Evolutionary conservation across 2,888 invertebrate species (phyloP).

Genomic region (Sphecodes monilicornis): DNA sequence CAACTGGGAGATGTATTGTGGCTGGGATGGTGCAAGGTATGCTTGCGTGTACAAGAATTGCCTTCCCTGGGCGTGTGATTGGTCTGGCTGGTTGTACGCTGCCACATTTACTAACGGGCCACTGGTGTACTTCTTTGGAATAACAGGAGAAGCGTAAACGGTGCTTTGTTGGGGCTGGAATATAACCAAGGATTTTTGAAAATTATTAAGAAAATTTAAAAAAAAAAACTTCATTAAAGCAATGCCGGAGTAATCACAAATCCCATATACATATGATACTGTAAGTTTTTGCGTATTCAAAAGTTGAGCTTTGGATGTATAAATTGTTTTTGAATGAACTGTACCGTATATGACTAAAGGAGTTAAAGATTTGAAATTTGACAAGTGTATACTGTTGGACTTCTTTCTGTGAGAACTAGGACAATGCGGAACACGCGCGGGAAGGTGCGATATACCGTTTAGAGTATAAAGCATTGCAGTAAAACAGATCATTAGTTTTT

Average conservation of each 20-base stretch:
- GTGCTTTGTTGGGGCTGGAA: conserved; percentile 50
- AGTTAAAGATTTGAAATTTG: background rate
- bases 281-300: background rate
- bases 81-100: conserved; percentile 59
- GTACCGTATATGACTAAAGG: background rate
- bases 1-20: conserved; percentile 76
- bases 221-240: no score
- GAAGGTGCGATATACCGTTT: background rate
- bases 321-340: background rate
- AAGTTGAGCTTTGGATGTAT: no score
- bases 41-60: conserved; percentile 67
- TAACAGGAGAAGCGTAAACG: conserved; percentile 31
- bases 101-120: conserved; percentile 33
- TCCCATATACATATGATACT: no score
- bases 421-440: background rate
- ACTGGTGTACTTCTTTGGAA: conserved; percentile 48
- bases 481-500: background rate
- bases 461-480: background rate
- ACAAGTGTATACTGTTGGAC: background rate
- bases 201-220: no score
- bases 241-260: no score
- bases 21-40: conserved; percentile 58
- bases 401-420: background rate
- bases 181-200: no score
- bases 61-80: conserved; percentile 62